Evolutionary conservation across 2,113 vertebrate species (phyloP).

Genomic region (Lepus americanus): DNA sequence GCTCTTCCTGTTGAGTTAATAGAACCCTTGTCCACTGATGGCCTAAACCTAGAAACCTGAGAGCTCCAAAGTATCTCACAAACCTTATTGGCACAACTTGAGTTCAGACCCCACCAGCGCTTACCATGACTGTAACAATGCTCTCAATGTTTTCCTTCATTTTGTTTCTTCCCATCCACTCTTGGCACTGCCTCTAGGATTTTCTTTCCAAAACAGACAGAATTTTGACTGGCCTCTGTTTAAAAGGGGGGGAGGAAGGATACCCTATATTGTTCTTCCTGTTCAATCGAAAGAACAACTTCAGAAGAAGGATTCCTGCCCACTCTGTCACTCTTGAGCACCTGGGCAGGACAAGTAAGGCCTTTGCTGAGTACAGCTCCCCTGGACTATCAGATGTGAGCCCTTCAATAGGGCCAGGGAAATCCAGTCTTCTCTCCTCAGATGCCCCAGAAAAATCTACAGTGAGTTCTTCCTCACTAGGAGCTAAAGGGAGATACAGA

Average conservation of each 20-base stretch:
- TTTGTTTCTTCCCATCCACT: neutral
- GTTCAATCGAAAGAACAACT: neutral
- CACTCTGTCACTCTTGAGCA: neutral
- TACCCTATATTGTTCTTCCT: neutral
- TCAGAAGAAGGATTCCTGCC: neutral
- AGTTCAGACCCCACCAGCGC: neutral
- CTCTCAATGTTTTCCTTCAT: neutral
- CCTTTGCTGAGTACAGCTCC: neutral
- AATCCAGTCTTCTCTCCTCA: neutral
- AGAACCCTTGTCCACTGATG: slow-evolving; percentile 33
- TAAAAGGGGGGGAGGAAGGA: neutral
- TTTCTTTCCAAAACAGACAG: neutral
- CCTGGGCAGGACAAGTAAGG: too few relatives aligned
- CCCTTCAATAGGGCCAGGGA: neutral
- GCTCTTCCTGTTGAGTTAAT: slow-evolving; percentile 54
- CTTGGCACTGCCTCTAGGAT: neutral
- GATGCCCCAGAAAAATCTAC: neutral
- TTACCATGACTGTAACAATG: neutral
- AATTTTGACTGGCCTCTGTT: neutral
- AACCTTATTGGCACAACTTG: neutral
- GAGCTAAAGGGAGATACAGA: neutral
- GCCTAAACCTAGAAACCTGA: slow-evolving; percentile 66
- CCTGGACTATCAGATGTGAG: neutral
- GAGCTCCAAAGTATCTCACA: neutral
- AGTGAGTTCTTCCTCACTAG: neutral